phyloP scores from a whole-genome alignment of 2,113 vertebrate genomes.

The Scomber japonicus region DNA sequence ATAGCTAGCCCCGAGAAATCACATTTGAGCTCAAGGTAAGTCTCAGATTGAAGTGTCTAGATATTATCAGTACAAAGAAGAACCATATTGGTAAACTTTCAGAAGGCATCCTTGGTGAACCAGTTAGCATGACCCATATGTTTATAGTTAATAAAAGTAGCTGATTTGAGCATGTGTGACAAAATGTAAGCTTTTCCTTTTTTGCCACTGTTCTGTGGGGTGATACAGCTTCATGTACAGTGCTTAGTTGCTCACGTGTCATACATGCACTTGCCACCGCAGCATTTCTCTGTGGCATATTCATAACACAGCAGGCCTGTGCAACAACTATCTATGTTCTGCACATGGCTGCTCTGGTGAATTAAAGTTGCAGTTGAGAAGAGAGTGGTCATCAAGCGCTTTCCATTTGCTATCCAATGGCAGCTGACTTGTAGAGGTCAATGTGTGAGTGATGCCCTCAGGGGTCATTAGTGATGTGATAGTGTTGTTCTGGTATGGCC shows the following conservation, averaged over 20 bases:
- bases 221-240: background rate
- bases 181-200: background rate
- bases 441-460: slow-evolving; percentile 50
- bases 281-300: background rate
- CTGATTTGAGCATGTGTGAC: slow-evolving; percentile 3
- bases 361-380: slow-evolving; percentile 16
- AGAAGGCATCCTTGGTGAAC: slow-evolving; percentile 36
- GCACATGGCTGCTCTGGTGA: slow-evolving; percentile 27
- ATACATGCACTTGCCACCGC: slow-evolving; percentile 11
- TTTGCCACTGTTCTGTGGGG: background rate
- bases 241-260: slow-evolving; percentile 2
- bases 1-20: background rate
- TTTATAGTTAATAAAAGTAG: background rate
- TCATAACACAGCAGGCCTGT: slow-evolving; percentile 16
- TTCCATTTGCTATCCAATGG: slow-evolving; percentile 58
- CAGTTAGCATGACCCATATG: background rate
- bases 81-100: slow-evolving; percentile 4
- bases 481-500: slow-evolving; percentile 49
- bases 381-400: slow-evolving; percentile 72
- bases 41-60: background rate
- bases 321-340: slow-evolving; percentile 1
- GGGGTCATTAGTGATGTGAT: slow-evolving; percentile 56
- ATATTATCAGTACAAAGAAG: background rate
- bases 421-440: slow-evolving; percentile 43
- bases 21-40: background rate